phyloP scores from a whole-genome alignment of 2,888 invertebrate species.

The Hirtodrosophila cameraria region DNA sequence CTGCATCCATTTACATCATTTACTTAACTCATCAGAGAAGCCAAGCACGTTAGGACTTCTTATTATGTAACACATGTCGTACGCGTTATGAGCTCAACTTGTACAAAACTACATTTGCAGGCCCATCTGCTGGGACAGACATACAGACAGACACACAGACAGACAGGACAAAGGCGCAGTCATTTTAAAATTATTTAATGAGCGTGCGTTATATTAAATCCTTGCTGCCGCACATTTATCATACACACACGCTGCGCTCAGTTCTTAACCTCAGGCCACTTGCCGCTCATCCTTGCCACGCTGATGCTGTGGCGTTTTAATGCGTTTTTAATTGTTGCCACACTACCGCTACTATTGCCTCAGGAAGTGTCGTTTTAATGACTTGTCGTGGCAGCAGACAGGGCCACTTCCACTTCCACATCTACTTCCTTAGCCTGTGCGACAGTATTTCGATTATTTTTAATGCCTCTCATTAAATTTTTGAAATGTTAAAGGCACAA shows the following conservation, averaged over 20 bases:
- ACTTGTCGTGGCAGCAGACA: slow-evolving; percentile 26
- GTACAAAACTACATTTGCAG: slow-evolving; percentile 33
- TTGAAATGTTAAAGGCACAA: slow-evolving; percentile 6
- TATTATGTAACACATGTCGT: slow-evolving; percentile 52
- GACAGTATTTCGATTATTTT: slow-evolving; percentile 46
- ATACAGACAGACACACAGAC: slow-evolving; percentile 1
- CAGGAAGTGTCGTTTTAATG: slow-evolving; percentile 62
- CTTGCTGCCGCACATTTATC: slow-evolving; percentile 71
- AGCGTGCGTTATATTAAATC: slow-evolving; percentile 58
- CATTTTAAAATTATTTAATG: slow-evolving; percentile 73
- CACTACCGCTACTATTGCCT: slow-evolving; percentile 1
- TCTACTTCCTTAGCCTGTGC: slow-evolving; percentile 5
- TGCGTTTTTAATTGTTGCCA: slow-evolving; percentile 72
- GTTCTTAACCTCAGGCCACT: slow-evolving; percentile 7
- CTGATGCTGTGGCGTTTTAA: slow-evolving; percentile 52
- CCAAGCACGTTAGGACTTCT: slow-evolving; percentile 41
- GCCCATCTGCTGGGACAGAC: slow-evolving; percentile 8
- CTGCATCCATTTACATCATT: slow-evolving; percentile 2
- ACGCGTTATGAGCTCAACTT: slow-evolving; percentile 48
- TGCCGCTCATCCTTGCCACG: slow-evolving; percentile 23
- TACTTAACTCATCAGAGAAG: slow-evolving; percentile 24
- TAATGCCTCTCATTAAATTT: slow-evolving; percentile 63
- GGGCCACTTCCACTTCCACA: slow-evolving; percentile 13
- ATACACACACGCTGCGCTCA: slow-evolving; percentile 27
- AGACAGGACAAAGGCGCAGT: slow-evolving; percentile 4